A percentile compares a stretch with the other conserved stretches of the same genome.
Evolutionary conservation across 2,888 invertebrate genomes (phyloP).

Genomic region (Luperina testacea): DNA sequence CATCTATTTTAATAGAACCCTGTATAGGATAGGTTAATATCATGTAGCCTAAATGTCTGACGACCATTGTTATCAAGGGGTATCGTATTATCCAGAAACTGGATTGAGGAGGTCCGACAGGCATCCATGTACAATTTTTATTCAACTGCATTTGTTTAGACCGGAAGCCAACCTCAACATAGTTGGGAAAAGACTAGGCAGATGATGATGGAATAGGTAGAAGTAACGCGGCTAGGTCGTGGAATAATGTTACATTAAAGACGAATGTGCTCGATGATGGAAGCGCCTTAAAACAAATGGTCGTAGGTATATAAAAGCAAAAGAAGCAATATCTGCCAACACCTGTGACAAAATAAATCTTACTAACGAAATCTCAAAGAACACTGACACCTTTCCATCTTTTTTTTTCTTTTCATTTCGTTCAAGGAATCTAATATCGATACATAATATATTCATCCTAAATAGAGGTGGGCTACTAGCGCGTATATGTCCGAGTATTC

Average conservation of each 20-base stretch:
- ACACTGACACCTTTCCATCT: background rate
- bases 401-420: background rate
- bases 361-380: background rate
- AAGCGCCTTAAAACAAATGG: constrained; percentile 1
- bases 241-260: background rate
- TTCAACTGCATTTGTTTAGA: background rate
- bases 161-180: background rate
- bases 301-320: background rate
- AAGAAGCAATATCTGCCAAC: background rate
- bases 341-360: constrained; percentile 19
- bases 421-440: constrained; percentile 28
- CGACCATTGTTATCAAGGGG: too few relatives aligned
- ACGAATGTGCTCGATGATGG: background rate
- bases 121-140: background rate
- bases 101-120: background rate
- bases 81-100: too few relatives aligned
- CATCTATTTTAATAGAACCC: too few relatives aligned
- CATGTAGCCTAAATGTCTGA: too few relatives aligned
- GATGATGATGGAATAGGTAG: background rate
- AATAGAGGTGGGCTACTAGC: constrained; percentile 25
- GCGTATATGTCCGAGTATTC: constrained; percentile 48
- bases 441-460: constrained; percentile 33
- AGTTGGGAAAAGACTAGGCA: background rate
- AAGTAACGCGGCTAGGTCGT: background rate
- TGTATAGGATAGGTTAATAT: too few relatives aligned